These are phyloP conservation scores for Zapornia atra DNA, from an alignment of 2,113 vertebrate genomes.

Conservation along the genomic window DNA sequence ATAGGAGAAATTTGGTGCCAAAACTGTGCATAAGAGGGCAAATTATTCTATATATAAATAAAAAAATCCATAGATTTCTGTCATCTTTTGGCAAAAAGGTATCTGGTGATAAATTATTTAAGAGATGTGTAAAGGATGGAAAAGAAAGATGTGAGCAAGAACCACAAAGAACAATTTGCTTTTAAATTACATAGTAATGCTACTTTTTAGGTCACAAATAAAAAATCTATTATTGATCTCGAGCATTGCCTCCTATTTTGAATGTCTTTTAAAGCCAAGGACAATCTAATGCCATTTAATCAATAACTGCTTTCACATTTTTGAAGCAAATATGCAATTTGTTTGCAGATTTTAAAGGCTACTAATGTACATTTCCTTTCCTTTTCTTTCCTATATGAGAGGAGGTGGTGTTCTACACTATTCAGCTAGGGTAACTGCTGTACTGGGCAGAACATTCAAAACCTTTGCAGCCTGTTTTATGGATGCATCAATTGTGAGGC, in stretches of 20 bases:
- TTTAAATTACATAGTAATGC: constrained; percentile 2
- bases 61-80: neutral
- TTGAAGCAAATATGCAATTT: constrained; percentile 30
- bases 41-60: neutral
- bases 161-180: neutral
- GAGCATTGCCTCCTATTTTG: constrained; percentile 37
- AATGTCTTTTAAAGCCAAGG: constrained; percentile 68
- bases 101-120: neutral
- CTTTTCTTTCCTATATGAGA: neutral
- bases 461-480: neutral
- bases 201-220: constrained; percentile 55
- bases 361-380: constrained; percentile 16
- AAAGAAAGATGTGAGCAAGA: neutral
- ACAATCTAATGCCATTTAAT: constrained; percentile 55
- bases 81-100: neutral
- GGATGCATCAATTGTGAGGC: neutral
- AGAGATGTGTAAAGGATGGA: neutral
- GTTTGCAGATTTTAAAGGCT: constrained; percentile 50
- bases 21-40: neutral
- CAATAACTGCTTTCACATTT: constrained; percentile 65
- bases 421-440: neutral
- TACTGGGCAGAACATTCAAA: neutral
- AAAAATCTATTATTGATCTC: constrained; percentile 70
- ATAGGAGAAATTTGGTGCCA: neutral
- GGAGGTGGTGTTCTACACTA: neutral